Percentiles rank a stretch among this genome's conserved stretches.
Conservation (phyloP, 1,140 invertebrate species). For the Platorchestia sp. region DNA sequence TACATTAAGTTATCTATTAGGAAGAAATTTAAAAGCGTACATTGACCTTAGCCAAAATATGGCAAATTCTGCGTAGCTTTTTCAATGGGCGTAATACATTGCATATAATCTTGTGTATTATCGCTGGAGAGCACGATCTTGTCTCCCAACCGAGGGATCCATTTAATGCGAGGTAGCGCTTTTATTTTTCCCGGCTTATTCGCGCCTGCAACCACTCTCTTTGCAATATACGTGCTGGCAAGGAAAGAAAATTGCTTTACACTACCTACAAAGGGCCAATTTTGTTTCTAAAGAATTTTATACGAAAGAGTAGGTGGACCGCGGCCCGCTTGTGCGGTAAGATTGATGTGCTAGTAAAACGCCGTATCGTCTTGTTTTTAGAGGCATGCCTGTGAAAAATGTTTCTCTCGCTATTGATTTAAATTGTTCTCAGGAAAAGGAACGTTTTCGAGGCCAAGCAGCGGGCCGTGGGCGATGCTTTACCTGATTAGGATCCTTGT, state of each 20-base stretch:
- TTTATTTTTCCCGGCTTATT: neutral
- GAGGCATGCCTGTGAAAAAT: constrained; percentile 28
- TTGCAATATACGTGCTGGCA: neutral
- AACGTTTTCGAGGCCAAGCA: neutral
- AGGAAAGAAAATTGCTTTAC: neutral
- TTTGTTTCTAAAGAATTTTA: constrained; percentile 1
- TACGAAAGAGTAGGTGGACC: neutral
- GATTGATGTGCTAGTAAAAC: constrained; percentile 30
- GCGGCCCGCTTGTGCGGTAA: constrained; percentile 10
- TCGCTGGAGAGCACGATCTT: neutral
- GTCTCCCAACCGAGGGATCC: neutral
- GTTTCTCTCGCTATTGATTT: neutral
- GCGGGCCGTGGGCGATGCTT: neutral
- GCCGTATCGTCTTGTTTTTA: neutral
- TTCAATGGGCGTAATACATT: neutral
- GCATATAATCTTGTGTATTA: neutral
- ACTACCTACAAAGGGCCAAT: neutral
- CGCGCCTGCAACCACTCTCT: neutral
- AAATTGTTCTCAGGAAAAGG: neutral
- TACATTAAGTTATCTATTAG: too few species aligned
- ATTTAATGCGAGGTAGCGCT: neutral
- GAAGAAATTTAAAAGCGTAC: too few species aligned
- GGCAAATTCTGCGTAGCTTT: neutral
- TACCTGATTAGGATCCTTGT: neutral
- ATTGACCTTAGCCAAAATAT: too few species aligned